Base-by-base conservation (phyloP, 2,113 vertebrate genomes). In the Ifrita kowaldi region DNA sequence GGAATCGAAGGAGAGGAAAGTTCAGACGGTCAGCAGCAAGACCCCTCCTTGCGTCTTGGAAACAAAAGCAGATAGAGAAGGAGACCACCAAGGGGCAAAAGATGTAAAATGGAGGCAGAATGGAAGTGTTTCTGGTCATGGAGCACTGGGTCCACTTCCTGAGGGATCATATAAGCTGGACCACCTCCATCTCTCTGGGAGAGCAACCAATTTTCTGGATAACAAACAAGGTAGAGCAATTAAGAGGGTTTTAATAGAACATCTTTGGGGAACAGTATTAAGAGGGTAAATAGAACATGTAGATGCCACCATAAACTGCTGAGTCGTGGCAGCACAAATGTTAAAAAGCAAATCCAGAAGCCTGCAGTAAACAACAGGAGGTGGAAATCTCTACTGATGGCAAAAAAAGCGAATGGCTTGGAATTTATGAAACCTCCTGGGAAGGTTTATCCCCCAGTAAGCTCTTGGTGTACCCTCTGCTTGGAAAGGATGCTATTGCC, bases 1-100 rank as follows among this genome's bases (percentile, higher is more conserved):
- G 56, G 78, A 95, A 73, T 12, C 79, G 87, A 93, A 97, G 74
- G 85, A 84, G 88, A 88, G 75, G 41, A 89, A 94, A 94, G 91
- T 94, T 96, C 95, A 92, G 90, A 88, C 0, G 0, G 75, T 70
- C 0, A 0, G 59, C 5, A 6, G 70, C 42, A 32, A 64, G 89
- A 70, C 83, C 78, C 30, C 50, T 84, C 46, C 41, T 89, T 11
- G 4, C 39, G 13, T 67, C 56, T 91, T 93, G 88, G 90, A 91
- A 90, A 71, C 42, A 93, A 95, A 94, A 77, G 75, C 68, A 91
- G 82, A 49, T 35, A 53, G 70, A 41, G 44, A 33, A 56, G 59
- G 87, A 88, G 85, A 93, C 75, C 84, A 86, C 70, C 64, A 12
- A 87, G 67, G 63, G 82, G 75, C 30, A 84, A 37, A 77, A 80